Evolutionary conservation across 2,888 invertebrate species (phyloP), one percentile per base, ranked within the genome.

Genomic region (Microctonus hyperodae): DNA sequence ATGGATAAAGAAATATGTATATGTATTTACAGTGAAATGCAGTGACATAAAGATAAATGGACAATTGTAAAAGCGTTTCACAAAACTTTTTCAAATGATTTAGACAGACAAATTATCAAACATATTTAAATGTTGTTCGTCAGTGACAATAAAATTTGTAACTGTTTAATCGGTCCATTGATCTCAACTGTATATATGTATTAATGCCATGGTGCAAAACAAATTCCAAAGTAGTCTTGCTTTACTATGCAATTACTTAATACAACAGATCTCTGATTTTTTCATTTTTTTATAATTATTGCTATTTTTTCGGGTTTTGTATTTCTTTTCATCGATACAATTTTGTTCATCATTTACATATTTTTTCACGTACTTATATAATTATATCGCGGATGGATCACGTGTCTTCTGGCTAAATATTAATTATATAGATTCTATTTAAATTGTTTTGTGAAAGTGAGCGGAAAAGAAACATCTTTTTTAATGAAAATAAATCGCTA

Each of bases 161-260:
- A 37, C 16, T 7, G 1, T 44, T 16, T n/a, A 44, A 16, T n/a
- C 1, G n/a, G 1, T 44, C 44, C 9, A 44, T 44, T 20, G 16
- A 44, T 31, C 3, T 6, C 31, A 6, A 31, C n/a, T n/a, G 10
- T 1, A 20, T n/a, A n/a, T 28, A 61, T 64, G 61, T 51, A 55
- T 35, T 60, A 31, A 64, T 35, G 61, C 53, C 62, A 64, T 63
- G 64, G 68, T 67, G 64, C 68, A 68, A 55, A 69, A 60, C 55
- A 31, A 58, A 65, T 64, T 53, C 64, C 70, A 65, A 68, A 69
- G 69, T 70, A 70, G 65, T 57, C 63, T 51, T 59, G 64, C 68
- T 69, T 69, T 62, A 63, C 53, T 20, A 10, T 16, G 9, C 35
- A 44, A 33, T 67, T 40, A 51, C 35, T 48, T 44, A 53, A 50